A percentile compares a stretch with the other conserved stretches of the same genome.
These are phyloP conservation scores for Taenioides sp. DNA, from an alignment of 2,797 vertebrate species.

Conservation along the genomic window DNA sequence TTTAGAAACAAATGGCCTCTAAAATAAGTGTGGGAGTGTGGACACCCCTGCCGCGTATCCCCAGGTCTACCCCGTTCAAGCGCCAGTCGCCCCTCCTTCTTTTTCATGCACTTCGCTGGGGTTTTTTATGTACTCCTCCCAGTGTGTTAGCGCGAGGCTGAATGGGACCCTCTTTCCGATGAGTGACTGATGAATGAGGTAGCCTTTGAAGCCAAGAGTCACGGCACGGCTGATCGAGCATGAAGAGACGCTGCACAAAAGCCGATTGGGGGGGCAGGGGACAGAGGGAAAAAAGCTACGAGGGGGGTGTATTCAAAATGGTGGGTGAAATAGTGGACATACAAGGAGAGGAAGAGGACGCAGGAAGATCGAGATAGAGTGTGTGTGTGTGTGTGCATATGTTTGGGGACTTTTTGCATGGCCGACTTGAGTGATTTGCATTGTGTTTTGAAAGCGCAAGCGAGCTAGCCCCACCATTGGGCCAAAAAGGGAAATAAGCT, in stretches of 20 bases:
- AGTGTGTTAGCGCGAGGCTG: slow-evolving; percentile 65
- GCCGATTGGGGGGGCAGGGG: slow-evolving; percentile 37
- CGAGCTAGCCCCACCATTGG: slow-evolving; percentile 22
- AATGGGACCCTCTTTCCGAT: slow-evolving; percentile 69
- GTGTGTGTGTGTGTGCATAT: slow-evolving; percentile 27
- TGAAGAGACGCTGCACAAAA: slow-evolving; percentile 74
- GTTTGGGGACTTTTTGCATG: slow-evolving; percentile 52
- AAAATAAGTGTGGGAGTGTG: slow-evolving; percentile 47
- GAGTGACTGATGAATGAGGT: slow-evolving; percentile 80
- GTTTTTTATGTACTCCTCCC: slow-evolving; percentile 66
- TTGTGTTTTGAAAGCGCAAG: slow-evolving; percentile 53
- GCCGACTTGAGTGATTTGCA: slow-evolving; percentile 50
- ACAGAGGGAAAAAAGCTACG: background rate
- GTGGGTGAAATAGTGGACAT: slow-evolving; percentile 63
- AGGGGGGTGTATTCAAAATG: slow-evolving; percentile 46
- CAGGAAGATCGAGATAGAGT: slow-evolving; percentile 1
- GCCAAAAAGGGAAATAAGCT: slow-evolving; percentile 28
- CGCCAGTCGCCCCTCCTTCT: slow-evolving; percentile 59
- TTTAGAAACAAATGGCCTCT: background rate
- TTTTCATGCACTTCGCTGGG: slow-evolving; percentile 64
- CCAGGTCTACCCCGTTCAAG: slow-evolving; percentile 67
- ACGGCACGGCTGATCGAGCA: slow-evolving; percentile 73
- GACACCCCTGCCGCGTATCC: slow-evolving; percentile 52
- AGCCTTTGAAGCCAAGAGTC: slow-evolving; percentile 82
- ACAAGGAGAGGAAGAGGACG: slow-evolving; percentile 46